Conservation (phyloP, 2,888 invertebrate genomes). For the Scaptomyza reducta region DNA sequence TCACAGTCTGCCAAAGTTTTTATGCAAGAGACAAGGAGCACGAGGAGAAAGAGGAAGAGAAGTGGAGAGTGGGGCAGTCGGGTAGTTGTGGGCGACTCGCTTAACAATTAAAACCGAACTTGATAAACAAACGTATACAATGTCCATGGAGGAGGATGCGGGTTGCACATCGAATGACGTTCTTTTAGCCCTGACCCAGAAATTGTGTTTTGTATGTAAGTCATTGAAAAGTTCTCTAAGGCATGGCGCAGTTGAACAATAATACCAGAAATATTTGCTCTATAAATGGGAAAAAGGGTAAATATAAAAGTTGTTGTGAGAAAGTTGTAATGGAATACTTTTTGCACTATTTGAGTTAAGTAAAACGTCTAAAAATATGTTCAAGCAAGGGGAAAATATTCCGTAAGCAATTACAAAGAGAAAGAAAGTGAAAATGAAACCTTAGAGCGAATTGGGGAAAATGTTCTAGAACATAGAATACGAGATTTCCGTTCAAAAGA, state of each 20-base stretch:
- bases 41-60: background rate
- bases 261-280: background rate
- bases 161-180: constrained; percentile 44
- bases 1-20: constrained; percentile 33
- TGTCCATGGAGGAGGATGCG: constrained; percentile 35
- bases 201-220: background rate
- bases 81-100: background rate
- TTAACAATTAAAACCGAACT: constrained; percentile 42
- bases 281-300: background rate
- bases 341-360: too few species aligned
- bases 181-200: constrained; percentile 46
- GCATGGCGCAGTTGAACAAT: background rate
- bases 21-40: constrained; percentile 1
- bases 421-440: too few species aligned
- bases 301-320: background rate
- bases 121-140: constrained; percentile 2
- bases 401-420: too few species aligned
- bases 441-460: too few species aligned
- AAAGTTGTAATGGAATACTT: background rate
- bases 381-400: too few species aligned
- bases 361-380: too few species aligned
- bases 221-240: background rate
- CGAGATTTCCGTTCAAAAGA: background rate
- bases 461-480: background rate
- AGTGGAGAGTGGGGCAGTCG: too few species aligned